Conservation (phyloP, 2,113 vertebrate species). For the Rhagologus leucostigma region DNA sequence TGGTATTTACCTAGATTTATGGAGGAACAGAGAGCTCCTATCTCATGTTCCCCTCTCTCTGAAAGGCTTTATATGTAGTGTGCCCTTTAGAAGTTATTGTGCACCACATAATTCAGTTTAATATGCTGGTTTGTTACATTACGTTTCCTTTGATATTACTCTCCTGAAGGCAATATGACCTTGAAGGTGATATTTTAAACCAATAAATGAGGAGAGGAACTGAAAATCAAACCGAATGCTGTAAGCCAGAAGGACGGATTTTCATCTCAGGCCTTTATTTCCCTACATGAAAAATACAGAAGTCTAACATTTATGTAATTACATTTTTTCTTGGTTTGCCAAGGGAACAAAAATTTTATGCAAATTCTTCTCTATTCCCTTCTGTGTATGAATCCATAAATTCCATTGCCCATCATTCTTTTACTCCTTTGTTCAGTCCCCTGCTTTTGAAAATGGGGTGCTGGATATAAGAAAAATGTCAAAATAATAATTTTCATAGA, state of each 20-base stretch:
- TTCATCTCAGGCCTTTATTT: not conserved
- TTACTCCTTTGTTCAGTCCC: not conserved
- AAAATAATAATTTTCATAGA: not conserved
- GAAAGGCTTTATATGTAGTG: not conserved
- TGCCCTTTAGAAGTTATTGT: conserved; percentile 45
- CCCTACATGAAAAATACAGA: not conserved
- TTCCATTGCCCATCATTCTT: not conserved
- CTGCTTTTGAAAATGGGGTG: not conserved
- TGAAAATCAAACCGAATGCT: not conserved
- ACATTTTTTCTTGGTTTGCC: not conserved
- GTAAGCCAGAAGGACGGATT: not conserved
- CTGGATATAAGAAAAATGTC: not conserved
- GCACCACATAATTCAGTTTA: conserved; percentile 27
- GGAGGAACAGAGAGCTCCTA: not conserved
- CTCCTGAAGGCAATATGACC: conserved; percentile 7
- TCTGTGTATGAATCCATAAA: not conserved
- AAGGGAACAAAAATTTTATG: not conserved
- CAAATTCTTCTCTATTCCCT: not conserved
- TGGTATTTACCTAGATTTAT: not conserved
- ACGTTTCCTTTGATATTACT: conserved; percentile 1
- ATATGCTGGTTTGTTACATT: conserved; percentile 17
- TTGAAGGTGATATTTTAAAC: conserved; percentile 40
- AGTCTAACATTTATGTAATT: not conserved
- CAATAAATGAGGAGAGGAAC: not conserved
- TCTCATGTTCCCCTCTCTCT: not conserved